Base-by-base conservation (phyloP, 64 coral and sea anemone genomes). In the Catalaphyllia jardinei region DNA sequence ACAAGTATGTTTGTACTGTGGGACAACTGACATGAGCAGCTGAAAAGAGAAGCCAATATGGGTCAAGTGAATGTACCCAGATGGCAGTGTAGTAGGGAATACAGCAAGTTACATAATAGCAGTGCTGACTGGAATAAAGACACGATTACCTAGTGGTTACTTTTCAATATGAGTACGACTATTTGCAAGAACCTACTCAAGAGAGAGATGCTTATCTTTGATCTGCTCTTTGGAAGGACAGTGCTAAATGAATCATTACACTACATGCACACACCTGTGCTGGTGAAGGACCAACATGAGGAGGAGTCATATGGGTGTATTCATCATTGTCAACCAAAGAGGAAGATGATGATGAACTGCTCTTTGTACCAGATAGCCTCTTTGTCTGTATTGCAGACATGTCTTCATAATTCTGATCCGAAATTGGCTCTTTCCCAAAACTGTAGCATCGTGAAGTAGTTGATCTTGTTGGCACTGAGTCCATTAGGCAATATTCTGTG, bases 401-500 rank as follows among this genome's bases (percentile, higher is more conserved):
- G 33, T 85, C 81, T 24, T 71, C 81, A 71, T 85, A 85, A 42
- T 22, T 71, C 16, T 85, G 62, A 39, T 85, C 33, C 27, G 39
- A 28, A 71, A 29, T 39, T 27, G 10, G 4, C 42, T 51, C 81
- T 85, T 85, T 85, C 10, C 17, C 42, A 50, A 42, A 27, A 17
- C 81, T 85, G 31, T 85, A 85, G 81, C 81, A 85, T 50, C 81
- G 30, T 50, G 81, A 71, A 31, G n/a, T 52, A 13, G 69, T 33
- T 71, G 81, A 71, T 85, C 81, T 69, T 85, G 81, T 85, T 1
- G 81, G 81, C 42, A 46, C 42, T 62, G 90, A 71, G 22, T 91
- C 24, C 90, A 92, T 92, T 30, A 54, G 20, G 55, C 13, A 72
- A 46, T 87, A 92, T 24, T 91, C 89, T 63, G 11, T 7, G 8